Base-by-base conservation (phyloP, 2,113 vertebrate genomes). In the Corvus hawaiiensis region DNA sequence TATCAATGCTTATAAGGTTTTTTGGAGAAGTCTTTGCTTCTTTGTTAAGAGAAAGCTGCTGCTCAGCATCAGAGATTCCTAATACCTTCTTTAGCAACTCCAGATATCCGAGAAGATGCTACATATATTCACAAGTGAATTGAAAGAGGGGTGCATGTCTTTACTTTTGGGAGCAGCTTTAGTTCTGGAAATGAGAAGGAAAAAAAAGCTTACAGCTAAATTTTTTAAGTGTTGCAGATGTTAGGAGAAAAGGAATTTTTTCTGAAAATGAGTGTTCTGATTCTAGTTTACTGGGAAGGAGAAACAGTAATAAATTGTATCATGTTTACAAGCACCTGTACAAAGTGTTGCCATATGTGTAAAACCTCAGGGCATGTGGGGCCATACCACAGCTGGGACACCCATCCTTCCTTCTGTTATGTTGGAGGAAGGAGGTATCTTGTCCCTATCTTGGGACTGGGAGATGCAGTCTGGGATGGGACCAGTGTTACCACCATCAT, bases 271-370 rank as follows among this genome's bases (percentile, higher is more conserved):
- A 43, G 35, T 58, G 59, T 55, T 86, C 79, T 88, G 51, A 88
- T 94, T 83, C 88, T 67, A 15, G 79, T 95, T 95, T 73, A 68
- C 75, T 77, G 55, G 71, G 55, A 66, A 93, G 17, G 66, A 73
- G 74, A 91, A 93, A 54, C 3, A 51, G 55, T 69, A 87, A 76
- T 94, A 83, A 95, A 87, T 62, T 54, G 58, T 76, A 79, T 85
- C 51, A 67, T 12, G 27, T 93, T 90, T 92, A 89, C 68, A 80
- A 90, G 83, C 55, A 91, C 91, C 92, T 95, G 72, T 63, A 84
- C 55, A 48, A 88, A 92, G 64, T 56, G 55, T 77, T 93, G 86
- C 88, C 83, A 56, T 74, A n/a, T 88, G 87, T 79, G 58, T 68
- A 83, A 91, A 94, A 78, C 59, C 86, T 67, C 32, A 26, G 33